Conservation (phyloP, 2,113 vertebrate genomes). For the Prietella phreatophila region DNA sequence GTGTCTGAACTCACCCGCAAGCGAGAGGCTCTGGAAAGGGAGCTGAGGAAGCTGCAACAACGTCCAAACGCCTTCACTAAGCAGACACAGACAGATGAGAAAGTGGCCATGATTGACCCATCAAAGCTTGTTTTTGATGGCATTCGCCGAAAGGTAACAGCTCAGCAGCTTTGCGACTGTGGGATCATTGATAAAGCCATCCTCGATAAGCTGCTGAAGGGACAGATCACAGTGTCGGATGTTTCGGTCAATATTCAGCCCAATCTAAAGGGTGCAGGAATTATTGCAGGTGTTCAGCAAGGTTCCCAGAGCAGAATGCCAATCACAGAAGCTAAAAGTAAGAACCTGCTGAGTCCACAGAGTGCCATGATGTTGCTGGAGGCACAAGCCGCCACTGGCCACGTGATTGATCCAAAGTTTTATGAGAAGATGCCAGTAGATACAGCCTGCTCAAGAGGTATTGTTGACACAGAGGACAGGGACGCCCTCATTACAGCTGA, state of each 20-base stretch:
- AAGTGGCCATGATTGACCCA: constrained; percentile 77
- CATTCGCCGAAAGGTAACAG: constrained; percentile 87
- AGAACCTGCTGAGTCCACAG: constrained; percentile 79
- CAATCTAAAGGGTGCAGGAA: constrained; percentile 83
- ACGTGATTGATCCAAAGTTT: constrained; percentile 83
- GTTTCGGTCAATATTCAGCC: constrained; percentile 83
- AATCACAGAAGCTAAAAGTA: constrained; percentile 86
- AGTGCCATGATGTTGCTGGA: constrained; percentile 85
- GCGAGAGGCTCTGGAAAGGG: constrained; percentile 78
- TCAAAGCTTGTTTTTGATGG: constrained; percentile 87
- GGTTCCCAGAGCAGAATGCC: constrained; percentile 82
- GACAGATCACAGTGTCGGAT: constrained; percentile 84
- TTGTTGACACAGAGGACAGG: constrained; percentile 87
- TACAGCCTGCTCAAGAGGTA: constrained; percentile 85
- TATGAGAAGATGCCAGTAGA: constrained; percentile 86
- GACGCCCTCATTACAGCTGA: constrained; percentile 86
- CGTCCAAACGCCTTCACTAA: constrained; percentile 70
- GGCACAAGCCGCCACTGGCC: constrained; percentile 93
- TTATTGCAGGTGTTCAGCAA: constrained; percentile 84
- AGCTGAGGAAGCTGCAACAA: constrained; percentile 82
- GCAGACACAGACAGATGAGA: constrained; percentile 85
- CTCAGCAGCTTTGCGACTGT: constrained; percentile 88
- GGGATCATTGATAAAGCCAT: constrained; percentile 86
- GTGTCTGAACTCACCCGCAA: constrained; percentile 76
- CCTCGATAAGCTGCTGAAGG: constrained; percentile 83